These are phyloP conservation scores for Vesta saturnalis DNA, from an alignment of 2,888 invertebrate genomes.

Conservation along the genomic window DNA sequence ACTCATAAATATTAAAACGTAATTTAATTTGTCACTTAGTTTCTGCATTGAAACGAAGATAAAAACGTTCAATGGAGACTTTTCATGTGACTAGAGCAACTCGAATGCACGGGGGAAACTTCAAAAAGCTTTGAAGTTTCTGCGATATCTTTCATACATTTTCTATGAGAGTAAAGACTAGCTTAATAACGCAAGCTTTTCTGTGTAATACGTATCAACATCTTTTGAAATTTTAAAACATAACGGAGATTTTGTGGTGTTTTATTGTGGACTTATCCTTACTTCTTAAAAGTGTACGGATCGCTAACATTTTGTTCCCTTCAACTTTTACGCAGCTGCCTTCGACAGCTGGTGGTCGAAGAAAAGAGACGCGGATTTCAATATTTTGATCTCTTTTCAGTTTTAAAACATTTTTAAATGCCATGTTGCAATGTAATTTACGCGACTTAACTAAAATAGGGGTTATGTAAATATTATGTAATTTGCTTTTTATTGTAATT, in stretches of 20 bases:
- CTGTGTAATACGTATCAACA: conserved; percentile 13
- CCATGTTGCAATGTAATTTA: conserved; percentile 38
- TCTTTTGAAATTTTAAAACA: conserved; percentile 28
- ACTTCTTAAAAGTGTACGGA: conserved; percentile 14
- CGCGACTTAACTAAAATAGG: conserved; percentile 19
- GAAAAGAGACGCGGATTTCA: conserved; percentile 42
- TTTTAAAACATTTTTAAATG: conserved; percentile 43
- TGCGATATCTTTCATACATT: conserved; percentile 48
- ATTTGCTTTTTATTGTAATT: conserved; percentile 28
- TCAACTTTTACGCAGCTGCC: conserved; percentile 41
- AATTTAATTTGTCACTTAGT: conserved; percentile 36
- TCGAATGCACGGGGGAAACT: conserved; percentile 45
- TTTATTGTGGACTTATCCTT: conserved; percentile 25
- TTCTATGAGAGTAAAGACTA: conserved; percentile 14
- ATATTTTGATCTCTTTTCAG: conserved; percentile 45
- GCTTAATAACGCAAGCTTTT: conserved; percentile 22
- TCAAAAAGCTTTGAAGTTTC: conserved; percentile 40
- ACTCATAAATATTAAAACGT: too few relatives aligned
- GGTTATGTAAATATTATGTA: conserved; percentile 3
- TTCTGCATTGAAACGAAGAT: conserved; percentile 30
- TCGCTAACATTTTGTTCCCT: conserved; percentile 15
- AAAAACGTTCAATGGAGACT: conserved; percentile 34
- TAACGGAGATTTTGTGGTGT: conserved; percentile 27
- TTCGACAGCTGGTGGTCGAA: conserved; percentile 47
- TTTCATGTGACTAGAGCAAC: conserved; percentile 44